Evolutionary conservation across 2,888 invertebrate genomes (phyloP), one percentile per base, ranked within the genome.

Genomic region (Spilosoma lubricipeda): DNA sequence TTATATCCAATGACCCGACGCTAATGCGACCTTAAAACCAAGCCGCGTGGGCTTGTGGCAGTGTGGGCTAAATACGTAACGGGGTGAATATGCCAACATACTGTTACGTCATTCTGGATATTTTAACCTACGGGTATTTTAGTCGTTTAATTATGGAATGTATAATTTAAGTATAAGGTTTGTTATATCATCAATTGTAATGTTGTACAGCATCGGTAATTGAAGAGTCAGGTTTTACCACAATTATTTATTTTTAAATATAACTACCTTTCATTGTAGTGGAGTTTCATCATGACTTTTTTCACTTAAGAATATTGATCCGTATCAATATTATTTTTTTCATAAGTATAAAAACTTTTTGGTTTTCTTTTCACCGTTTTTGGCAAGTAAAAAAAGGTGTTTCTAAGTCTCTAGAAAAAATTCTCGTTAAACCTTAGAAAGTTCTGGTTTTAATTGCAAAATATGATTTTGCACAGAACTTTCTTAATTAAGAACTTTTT

Each of bases 1-100:
- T 69, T 59, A 36, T 59, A 74, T 15, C 48, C 77, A 39, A 74
- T 83, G 84, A 82, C 82, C 82, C 72, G 75, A 30, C 69, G 36
- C 73, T 83, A 83, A 82, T 67, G 23, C 63, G 74, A 80, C 78
- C 82, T 80, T 83, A 75, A 74, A 76, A 76, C 70, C 63, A 39
- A 63, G n/a, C 30, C 72, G 39, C 52, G 27, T 64, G 65, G 59
- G 59, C 30, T 48, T 39, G 52, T 70, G 36, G 18, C 23, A 13
- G 30, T 71, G 9, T 36, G 27, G 45, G 18, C 33, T 68, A 66
- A 36, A 33, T 8, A 11, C 36, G 18, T n/a, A 23, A 66, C n/a
- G n/a, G 36, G n/a, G n/a, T 8, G 56, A 56, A 52, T 67, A 56
- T 27, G 56, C 5, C n/a, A 9, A 52, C 15, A 13, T 68, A 33